These are phyloP conservation scores for Ophion slaviceki DNA, from an alignment of 2,888 invertebrate species.

Conservation along the genomic window DNA sequence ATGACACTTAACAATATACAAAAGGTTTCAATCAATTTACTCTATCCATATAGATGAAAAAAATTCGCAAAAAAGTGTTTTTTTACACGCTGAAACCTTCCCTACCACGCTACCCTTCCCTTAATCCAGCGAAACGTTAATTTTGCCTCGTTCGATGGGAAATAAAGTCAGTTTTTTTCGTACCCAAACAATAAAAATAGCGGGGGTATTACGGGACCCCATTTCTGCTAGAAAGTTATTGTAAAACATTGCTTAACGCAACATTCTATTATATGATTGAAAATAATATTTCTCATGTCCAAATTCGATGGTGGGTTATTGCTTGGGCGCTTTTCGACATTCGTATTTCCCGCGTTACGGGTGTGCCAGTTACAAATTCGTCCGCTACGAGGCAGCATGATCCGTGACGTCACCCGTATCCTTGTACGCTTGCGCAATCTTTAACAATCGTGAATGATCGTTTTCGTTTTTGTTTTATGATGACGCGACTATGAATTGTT, in stretches of 20 bases:
- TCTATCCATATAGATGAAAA: too few relatives aligned
- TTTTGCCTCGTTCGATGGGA: too few relatives aligned
- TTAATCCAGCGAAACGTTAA: too few relatives aligned
- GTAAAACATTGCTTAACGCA: neutral
- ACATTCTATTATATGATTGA: neutral
- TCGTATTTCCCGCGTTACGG: constrained; percentile 32
- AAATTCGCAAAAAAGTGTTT: too few relatives aligned
- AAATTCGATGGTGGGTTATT: neutral
- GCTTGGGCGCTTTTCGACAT: neutral
- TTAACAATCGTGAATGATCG: constrained; percentile 48
- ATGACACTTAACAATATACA: too few relatives aligned
- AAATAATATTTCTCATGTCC: neutral
- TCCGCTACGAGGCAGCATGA: constrained; percentile 18
- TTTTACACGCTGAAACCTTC: too few relatives aligned
- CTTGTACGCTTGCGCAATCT: constrained; percentile 42
- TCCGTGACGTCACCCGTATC: neutral
- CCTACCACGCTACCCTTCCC: too few relatives aligned
- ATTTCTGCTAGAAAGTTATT: neutral
- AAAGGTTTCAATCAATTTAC: too few relatives aligned
- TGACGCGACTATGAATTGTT: constrained; percentile 64
- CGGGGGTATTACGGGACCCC: too few relatives aligned
- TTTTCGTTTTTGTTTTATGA: constrained; percentile 38
- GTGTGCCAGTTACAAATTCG: neutral
- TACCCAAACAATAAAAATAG: too few relatives aligned
- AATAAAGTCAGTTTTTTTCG: too few relatives aligned